Evolutionary conservation across 2,113 vertebrate species (phyloP).

Genomic region (Rousettus leschenaultii): DNA sequence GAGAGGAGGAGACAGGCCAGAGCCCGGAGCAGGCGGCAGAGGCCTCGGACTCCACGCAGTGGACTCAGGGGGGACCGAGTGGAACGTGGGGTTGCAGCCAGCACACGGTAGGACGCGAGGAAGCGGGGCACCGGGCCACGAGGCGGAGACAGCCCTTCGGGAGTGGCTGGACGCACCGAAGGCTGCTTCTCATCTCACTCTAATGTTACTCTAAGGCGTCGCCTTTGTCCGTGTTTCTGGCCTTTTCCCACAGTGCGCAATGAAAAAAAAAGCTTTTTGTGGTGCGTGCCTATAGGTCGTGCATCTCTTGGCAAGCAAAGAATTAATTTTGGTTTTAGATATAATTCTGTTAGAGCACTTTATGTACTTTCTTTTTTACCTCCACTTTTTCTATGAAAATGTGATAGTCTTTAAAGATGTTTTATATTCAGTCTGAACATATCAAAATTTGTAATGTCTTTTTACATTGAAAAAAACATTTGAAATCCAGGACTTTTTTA

Average conservation of each 20-base stretch:
- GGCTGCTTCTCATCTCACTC: not conserved
- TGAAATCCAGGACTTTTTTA: conserved; percentile 8
- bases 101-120: too few relatives aligned
- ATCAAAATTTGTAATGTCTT: conserved; percentile 9
- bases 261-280: not conserved
- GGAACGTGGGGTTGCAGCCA: too few relatives aligned
- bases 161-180: not conserved
- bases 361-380: not conserved
- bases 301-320: not conserved
- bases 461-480: not conserved
- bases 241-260: not conserved
- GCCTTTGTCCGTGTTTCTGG: not conserved
- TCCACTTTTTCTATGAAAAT: conserved; percentile 22
- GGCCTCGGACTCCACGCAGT: too few relatives aligned
- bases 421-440: conserved; percentile 27
- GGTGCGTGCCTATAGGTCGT: not conserved
- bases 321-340: conserved; percentile 36
- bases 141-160: not conserved
- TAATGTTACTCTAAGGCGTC: not conserved
- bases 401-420: not conserved
- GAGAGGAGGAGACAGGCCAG: not conserved
- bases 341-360: not conserved
- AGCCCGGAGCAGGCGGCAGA: too few relatives aligned
- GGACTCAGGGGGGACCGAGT: too few relatives aligned
- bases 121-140: rapidly evolving